These are phyloP conservation scores for Leptinotarsa defecta DNA, from an alignment of 1,140 invertebrate genomes.

Conservation along the genomic window DNA sequence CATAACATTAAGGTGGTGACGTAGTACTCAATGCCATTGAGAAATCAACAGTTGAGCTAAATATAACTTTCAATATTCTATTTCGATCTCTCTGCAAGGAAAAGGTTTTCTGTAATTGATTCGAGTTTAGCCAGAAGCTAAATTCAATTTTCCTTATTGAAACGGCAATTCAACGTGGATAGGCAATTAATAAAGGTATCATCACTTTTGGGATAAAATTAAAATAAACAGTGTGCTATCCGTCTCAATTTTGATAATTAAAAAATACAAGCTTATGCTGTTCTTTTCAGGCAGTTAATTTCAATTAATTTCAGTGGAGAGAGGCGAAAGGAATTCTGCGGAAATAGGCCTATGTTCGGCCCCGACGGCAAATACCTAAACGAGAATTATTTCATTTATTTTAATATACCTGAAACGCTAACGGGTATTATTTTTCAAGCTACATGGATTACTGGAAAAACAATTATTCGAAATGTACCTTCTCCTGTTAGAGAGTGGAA, in stretches of 20 bases:
- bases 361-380: conserved; percentile 15
- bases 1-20: too few relatives aligned
- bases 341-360: not conserved
- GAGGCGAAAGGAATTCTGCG: conserved; percentile 1
- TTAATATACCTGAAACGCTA: conserved; percentile 26
- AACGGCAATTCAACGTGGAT: not conserved
- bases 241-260: conserved; percentile 29
- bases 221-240: conserved; percentile 29
- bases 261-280: conserved; percentile 25
- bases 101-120: too few relatives aligned
- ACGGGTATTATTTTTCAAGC: conserved; percentile 26
- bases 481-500: not conserved
- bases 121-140: too few relatives aligned
- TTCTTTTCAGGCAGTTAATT: conserved; percentile 26
- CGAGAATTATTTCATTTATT: conserved; percentile 29
- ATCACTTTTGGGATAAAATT: conserved; percentile 22
- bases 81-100: too few relatives aligned
- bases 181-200: conserved; percentile 23
- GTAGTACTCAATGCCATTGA: too few relatives aligned
- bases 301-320: conserved; percentile 21
- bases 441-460: conserved; percentile 4
- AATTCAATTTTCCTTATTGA: not conserved
- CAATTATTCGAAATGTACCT: not conserved
- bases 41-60: too few relatives aligned
- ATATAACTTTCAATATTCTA: too few relatives aligned